A percentile compares a stretch with the other conserved stretches of the same genome.
phyloP scores from a whole-genome alignment of 2,888 invertebrate species.

The Timema cristinae region DNA sequence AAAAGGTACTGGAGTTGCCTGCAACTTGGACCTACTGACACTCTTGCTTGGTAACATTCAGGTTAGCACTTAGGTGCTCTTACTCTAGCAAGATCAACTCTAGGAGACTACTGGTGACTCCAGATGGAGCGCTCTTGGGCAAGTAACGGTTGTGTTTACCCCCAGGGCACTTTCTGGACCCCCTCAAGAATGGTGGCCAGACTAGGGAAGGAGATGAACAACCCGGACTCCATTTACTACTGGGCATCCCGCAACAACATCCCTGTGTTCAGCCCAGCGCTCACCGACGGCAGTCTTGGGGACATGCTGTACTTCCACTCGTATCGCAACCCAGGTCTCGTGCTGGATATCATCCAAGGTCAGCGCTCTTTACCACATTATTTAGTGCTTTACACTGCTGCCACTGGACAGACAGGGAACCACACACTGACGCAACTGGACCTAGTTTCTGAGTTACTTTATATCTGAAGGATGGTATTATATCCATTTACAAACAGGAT shows the following conservation, averaged over 20 bases:
- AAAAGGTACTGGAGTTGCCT: slow-evolving; percentile 45
- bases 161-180: slow-evolving; percentile 72
- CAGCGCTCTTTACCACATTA: slow-evolving; percentile 19
- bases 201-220: slow-evolving; percentile 85
- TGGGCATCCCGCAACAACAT: slow-evolving; percentile 97
- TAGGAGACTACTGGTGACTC: too few species aligned
- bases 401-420: too few species aligned
- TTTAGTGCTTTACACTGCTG: too few species aligned
- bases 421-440: too few species aligned
- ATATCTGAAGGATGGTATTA: too few species aligned
- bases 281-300: slow-evolving; percentile 96
- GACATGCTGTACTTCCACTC: slow-evolving; percentile 99
- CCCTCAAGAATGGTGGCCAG: slow-evolving; percentile 82
- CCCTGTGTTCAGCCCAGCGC: slow-evolving; percentile 94
- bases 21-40: too few species aligned
- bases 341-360: slow-evolving; percentile 89
- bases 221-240: slow-evolving; percentile 90
- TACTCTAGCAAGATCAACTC: too few species aligned
- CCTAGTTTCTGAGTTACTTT: too few species aligned
- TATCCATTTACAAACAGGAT: too few species aligned
- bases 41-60: too few species aligned
- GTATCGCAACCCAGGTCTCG: slow-evolving; percentile 84
- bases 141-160: neutral
- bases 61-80: too few species aligned
- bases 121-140: too few species aligned